Base-by-base conservation (phyloP, 2,797 vertebrate species). In the Rachycentron canadum region DNA sequence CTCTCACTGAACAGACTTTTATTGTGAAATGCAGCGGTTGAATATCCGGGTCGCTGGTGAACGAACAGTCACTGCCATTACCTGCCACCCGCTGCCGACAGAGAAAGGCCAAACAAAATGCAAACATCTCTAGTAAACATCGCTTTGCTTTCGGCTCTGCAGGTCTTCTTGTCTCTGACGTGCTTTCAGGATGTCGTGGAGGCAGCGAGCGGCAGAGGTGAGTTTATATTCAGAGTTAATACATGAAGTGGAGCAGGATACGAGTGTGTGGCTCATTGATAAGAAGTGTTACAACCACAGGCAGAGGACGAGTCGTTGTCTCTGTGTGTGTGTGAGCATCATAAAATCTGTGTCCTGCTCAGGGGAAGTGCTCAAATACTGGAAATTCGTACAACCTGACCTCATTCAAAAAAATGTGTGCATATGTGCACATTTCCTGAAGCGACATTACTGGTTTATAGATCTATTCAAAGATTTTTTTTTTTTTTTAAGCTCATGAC, bases 141-240 rank as follows among this genome's bases (percentile, higher is more conserved):
- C 30, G 79, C 78, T 1, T 41, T 93, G 26, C 78, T 94, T 30
- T 93, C 88, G 0, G 64, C 88, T 40, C 28, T 94, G 14, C 86
- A 91, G 17, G 17, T 91, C 14, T 80, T 95, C 3, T 34, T 94
- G 43, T 85, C 76, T n/a, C 30, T 92, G n/a, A 88, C 89, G 3
- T 79, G 64, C 67, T 88, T 93, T 21, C 87, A 81, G 0, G 77
- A 87, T 5, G 86, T 88, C 1, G 88, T 86, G 0, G 81, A 90
- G 2, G 93, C 93, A 5, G 90, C 83, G 17, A 82, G 85, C 26
- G 79, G 88, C 1, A 91, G 56, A 93, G 95, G 95, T 96, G 88
- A 92, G 92, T 78, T 30, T 0, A 21, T 17, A 16, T 79, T 43
- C 52, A 3, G 3, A 50, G 49, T 41, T 45, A 45, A 59, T 56